Base-by-base conservation (phyloP, 2,113 vertebrate species). In the Percopsis transmontana region DNA sequence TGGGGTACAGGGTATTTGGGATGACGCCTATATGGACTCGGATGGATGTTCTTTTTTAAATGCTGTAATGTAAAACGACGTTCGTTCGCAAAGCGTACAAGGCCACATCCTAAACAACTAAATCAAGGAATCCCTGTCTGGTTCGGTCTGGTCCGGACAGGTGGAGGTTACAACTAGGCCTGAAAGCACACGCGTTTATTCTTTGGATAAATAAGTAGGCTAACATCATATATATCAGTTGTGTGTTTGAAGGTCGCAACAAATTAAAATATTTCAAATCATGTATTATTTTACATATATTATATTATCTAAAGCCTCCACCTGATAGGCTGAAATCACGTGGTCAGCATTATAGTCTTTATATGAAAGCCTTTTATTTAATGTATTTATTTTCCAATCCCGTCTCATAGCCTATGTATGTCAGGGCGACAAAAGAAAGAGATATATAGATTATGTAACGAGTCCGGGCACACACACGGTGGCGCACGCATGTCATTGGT, bases 61-160 rank as follows among this genome's bases (percentile, higher is more conserved):
- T 21, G 7, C 3, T 14, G 18, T 53, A 4, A 13, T 48, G 45
- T 53, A 11, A 14, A 13, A 53, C 20, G 20, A 2, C 21, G 19
- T 52, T 11, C 3, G 20, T 52, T 21, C 47, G 19, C 48, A 50
- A 12, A 53, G 51, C 13, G 11, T 48, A 18, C 38, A 58, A 42
- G 56, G 38, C 56, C 56, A 58, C 38, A 40, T 40, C 38, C 14
- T 41, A 20, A 57, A 41, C 38, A 58, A 58, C 4, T 14, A 58
- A 41, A 58, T 58, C 56, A 13, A 41, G 56, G 33, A 40, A 41
- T 58, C 56, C 40, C 56, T 58, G 56, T 24, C 19, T 57, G 33
- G 20, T 53, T 44, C 42, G 42, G 42, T 50, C n/a, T 50, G 21
- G 23, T 27, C 23, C 16, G 23, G 54, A 57, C 54, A 57, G 54